Evolutionary conservation across 2,113 vertebrate species (phyloP).

Genomic region (Rhadina sibilatrix): DNA sequence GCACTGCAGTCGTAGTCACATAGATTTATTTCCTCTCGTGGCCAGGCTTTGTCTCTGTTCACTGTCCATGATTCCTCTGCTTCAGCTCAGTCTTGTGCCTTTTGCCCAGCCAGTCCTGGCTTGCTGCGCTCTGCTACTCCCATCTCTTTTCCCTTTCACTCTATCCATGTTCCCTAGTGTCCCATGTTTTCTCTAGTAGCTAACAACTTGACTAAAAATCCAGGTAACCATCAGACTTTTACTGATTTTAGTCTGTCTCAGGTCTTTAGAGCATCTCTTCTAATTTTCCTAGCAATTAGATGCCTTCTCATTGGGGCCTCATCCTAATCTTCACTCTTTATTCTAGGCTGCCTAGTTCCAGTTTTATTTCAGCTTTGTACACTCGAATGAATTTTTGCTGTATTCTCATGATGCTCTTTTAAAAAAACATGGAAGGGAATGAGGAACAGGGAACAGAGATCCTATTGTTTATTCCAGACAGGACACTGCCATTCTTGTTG

Average conservation of each 20-base stretch:
- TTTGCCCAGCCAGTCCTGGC: neutral
- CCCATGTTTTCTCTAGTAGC: neutral
- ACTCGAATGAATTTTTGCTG: neutral
- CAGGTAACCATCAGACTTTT: accelerated
- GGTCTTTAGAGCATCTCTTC: neutral
- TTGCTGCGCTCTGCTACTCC: neutral
- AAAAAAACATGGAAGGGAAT: neutral
- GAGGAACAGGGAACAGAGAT: neutral
- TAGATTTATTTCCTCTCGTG: neutral
- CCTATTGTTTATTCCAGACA: neutral
- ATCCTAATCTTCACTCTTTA: neutral
- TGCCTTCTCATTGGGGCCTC: neutral
- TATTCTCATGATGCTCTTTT: neutral
- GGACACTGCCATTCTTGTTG: neutral
- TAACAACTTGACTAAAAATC: neutral
- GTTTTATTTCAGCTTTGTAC: neutral
- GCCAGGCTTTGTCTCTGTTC: conserved; percentile 1
- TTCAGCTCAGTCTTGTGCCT: neutral
- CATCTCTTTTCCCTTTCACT: neutral
- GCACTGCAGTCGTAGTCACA: neutral
- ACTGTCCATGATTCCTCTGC: neutral
- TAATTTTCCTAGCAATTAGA: neutral
- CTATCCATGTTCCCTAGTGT: neutral
- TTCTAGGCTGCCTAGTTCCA: neutral
- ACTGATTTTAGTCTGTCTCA: neutral